Evolutionary conservation across 2,888 invertebrate species (phyloP).

Genomic region (Cotesia congregata): DNA sequence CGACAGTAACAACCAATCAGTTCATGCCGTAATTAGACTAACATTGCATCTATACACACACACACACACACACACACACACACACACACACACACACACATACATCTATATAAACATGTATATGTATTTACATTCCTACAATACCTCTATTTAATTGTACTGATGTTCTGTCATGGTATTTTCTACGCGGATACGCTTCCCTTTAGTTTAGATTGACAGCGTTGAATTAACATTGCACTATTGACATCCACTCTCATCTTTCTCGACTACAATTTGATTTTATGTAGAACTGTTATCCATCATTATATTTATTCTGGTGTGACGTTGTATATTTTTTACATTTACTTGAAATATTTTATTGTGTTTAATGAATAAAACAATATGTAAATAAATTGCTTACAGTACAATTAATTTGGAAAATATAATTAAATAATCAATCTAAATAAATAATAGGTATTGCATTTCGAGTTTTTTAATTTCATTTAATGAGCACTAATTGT

Average conservation of each 20-base stretch:
- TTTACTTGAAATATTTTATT: too few relatives aligned
- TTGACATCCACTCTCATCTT: neutral
- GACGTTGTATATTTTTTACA: too few relatives aligned
- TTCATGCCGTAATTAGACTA: constrained; percentile 55
- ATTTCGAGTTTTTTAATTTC: too few relatives aligned
- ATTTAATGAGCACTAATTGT: too few relatives aligned
- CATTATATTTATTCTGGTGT: neutral
- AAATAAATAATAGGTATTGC: too few relatives aligned
- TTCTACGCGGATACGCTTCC: constrained; percentile 46
- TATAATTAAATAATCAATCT: too few relatives aligned
- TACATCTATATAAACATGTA: neutral
- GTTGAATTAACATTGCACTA: constrained; percentile 3
- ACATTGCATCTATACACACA: constrained; percentile 26
- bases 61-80: too few relatives aligned
- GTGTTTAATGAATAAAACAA: too few relatives aligned
- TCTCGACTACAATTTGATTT: neutral
- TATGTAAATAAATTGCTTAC: too few relatives aligned
- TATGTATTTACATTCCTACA: constrained; percentile 20
- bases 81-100: neutral
- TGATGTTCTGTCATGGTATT: constrained; percentile 55
- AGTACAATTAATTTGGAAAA: too few relatives aligned
- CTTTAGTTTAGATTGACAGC: neutral
- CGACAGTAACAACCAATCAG: constrained; percentile 54
- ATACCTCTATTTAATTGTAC: constrained; percentile 23
- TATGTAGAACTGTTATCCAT: neutral